A percentile compares a stretch with the other conserved stretches of the same genome.
Evolutionary conservation across 2,888 invertebrate genomes (phyloP).

Genomic region (Campaea margaritaria): DNA sequence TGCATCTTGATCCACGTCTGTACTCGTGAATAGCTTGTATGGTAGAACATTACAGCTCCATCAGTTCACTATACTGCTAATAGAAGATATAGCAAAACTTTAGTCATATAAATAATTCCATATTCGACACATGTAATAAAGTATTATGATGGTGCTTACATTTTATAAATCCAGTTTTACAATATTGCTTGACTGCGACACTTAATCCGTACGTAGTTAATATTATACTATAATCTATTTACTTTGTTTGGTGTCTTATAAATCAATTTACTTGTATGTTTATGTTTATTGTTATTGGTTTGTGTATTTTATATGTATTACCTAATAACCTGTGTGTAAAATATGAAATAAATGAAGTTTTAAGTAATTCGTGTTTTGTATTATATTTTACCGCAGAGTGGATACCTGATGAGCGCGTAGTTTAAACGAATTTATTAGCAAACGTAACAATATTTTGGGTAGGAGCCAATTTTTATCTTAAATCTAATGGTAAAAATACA

Average conservation of each 20-base stretch:
- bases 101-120: too few relatives aligned
- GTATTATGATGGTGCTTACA: constrained; percentile 20
- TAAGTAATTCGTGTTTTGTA: constrained; percentile 20
- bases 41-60: neutral
- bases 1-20: neutral
- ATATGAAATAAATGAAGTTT: constrained; percentile 42
- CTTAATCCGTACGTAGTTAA: constrained; percentile 12
- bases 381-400: constrained; percentile 1
- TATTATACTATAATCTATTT: constrained; percentile 1
- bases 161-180: constrained; percentile 15
- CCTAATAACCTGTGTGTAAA: constrained; percentile 41
- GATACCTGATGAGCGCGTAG: constrained; percentile 17
- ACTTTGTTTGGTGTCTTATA: constrained; percentile 19
- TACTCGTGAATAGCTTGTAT: neutral
- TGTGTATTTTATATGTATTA: constrained; percentile 42
- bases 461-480: constrained; percentile 57
- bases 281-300: constrained; percentile 41
- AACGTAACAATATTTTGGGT: constrained; percentile 48
- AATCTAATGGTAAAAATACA: constrained; percentile 48
- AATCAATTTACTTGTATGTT: constrained; percentile 15
- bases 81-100: too few relatives aligned
- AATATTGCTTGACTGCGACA: constrained; percentile 1
- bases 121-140: constrained; percentile 1
- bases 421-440: constrained; percentile 45
- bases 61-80: too few relatives aligned